Evolutionary conservation across 2,113 vertebrate genomes (phyloP), one percentile per base, ranked within the genome.

Genomic region (Brachyhypopomus gauderio): DNA sequence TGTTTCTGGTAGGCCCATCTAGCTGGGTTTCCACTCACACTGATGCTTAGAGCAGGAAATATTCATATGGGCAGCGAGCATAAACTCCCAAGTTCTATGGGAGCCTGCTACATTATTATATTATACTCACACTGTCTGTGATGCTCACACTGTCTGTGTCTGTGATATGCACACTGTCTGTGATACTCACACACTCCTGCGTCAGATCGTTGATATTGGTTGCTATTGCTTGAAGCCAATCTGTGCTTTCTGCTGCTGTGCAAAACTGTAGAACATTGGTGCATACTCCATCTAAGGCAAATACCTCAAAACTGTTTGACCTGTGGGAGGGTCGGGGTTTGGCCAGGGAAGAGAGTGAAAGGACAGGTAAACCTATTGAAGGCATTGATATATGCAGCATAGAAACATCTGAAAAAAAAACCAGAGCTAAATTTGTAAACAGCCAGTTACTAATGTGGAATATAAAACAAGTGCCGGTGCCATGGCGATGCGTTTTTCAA

Each of bases 191-290:
- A 87, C 95, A 95, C 90, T 96, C 96, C 82, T 94, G 94, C 55
- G 89, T 96, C 91, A 98, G 90, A 87, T 95, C 92, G 82, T 88
- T 92, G 91, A 97, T 95, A 91, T 96, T 97, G 82, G 95, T 93
- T 62, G 95, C 96, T 92, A 98, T 93, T 83, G 96, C 94, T 90
- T 94, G 94, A 86, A 98, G 95, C 97, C 97, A 98, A 91, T 97
- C 97, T 48, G 92, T 92, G 91, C 94, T 93, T 90, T 98, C 97
- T 88, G 94, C 94, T 82, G 95, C 92, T 55, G 95, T 94, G 92
- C 93, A 94, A 90, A 96, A 97, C 89, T 96, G 96, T 81, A 98
- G 95, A 92, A 95, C 90, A 79, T 95, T 96, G 85, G 94, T 91
- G 90, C 93, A 90, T 86, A 93, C 89, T 89, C 93, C 96, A 87